These are phyloP conservation scores for Marronus borbonicus DNA, from an alignment of 2,888 invertebrate genomes.

Conservation along the genomic window DNA sequence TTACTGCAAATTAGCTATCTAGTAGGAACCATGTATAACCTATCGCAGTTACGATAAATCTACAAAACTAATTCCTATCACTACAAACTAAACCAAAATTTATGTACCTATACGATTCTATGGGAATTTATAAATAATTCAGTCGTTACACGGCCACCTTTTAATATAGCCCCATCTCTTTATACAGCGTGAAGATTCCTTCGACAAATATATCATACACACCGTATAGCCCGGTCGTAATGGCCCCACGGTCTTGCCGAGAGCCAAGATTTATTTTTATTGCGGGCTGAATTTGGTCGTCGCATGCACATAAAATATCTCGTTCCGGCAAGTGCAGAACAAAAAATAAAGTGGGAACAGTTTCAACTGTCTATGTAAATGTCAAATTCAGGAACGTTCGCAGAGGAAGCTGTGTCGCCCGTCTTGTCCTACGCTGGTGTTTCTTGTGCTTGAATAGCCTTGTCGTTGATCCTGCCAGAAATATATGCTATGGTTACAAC, in stretches of 20 bases:
- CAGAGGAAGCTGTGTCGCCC: conserved; percentile 15
- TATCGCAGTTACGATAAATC: too few species aligned
- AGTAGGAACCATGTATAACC: too few species aligned
- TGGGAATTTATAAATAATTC: conserved; percentile 41
- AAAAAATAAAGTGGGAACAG: conserved; percentile 54
- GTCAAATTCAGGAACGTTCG: conserved; percentile 54
- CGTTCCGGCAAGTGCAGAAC: conserved; percentile 35
- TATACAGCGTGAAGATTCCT: conserved; percentile 40
- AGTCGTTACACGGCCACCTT: conserved; percentile 13
- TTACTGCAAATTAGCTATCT: too few species aligned
- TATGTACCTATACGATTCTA: conserved; percentile 1
- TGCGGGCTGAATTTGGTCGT: conserved; percentile 46
- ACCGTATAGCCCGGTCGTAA: conserved; percentile 42
- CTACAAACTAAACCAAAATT: not conserved
- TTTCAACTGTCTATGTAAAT: conserved; percentile 56
- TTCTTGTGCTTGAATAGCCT: not conserved
- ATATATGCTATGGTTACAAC: not conserved
- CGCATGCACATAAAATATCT: conserved; percentile 48
- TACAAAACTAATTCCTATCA: too few species aligned
- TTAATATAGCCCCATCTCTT: conserved; percentile 37
- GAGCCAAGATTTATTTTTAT: conserved; percentile 48
- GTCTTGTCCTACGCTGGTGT: conserved; percentile 3
- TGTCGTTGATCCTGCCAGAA: not conserved
- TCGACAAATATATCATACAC: conserved; percentile 45
- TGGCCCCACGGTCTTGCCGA: conserved; percentile 31